Evolutionary conservation across 2,113 vertebrate genomes (phyloP).

Genomic region (Elephantulus edwardii): DNA sequence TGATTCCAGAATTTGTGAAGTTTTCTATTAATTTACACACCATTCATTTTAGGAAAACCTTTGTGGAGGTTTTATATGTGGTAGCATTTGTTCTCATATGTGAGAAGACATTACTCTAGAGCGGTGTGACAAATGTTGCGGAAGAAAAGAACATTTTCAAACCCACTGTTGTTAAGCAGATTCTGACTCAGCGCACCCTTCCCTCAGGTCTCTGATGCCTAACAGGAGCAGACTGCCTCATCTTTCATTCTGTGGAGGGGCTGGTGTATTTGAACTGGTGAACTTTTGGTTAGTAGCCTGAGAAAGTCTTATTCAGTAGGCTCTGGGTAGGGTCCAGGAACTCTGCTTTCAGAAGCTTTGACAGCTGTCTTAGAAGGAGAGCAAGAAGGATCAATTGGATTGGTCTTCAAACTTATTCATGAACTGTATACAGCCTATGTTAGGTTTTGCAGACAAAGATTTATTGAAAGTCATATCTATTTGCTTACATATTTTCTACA

Average conservation of each 20-base stretch:
- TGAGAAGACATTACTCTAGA: background rate
- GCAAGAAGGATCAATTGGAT: background rate
- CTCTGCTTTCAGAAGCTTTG: background rate
- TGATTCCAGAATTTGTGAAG: slow-evolving; percentile 24
- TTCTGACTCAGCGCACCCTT: no score
- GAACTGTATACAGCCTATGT: background rate
- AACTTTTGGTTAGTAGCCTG: no score
- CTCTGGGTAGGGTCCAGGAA: background rate
- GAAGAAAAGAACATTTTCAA: no score
- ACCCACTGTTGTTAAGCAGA: no score
- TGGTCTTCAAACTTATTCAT: background rate
- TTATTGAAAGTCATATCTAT: background rate
- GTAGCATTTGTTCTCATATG: background rate
- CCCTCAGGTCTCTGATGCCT: no score
- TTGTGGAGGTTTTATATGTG: background rate
- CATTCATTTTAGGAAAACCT: background rate
- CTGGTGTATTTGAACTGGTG: no score
- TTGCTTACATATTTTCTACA: background rate
- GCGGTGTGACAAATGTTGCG: background rate
- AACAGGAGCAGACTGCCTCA: no score
- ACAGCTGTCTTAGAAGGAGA: background rate
- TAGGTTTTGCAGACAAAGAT: slow-evolving; percentile 29
- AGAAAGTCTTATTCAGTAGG: background rate
- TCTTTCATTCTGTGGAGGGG: no score
- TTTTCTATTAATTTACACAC: background rate